Evolutionary conservation across 2,888 invertebrate genomes (phyloP).

Genomic region (Malthinus flaveolus): DNA sequence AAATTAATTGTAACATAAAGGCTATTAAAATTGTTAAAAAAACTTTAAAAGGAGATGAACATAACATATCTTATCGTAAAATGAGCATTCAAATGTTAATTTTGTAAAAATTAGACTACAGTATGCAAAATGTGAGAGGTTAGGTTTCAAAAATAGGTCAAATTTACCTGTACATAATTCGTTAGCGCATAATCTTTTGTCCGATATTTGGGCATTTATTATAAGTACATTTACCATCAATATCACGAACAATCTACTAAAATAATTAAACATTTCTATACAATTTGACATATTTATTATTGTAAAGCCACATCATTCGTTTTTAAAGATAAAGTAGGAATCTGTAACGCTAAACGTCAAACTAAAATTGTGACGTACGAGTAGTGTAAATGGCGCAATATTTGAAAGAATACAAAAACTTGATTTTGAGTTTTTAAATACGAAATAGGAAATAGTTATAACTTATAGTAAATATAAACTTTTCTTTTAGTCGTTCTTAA

Average conservation of each 20-base stretch:
- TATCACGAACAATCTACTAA: constrained; percentile 49
- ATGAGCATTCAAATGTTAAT: background rate
- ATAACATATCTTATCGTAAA: too few relatives aligned
- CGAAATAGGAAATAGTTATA: too few relatives aligned
- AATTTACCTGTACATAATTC: constrained; percentile 68
- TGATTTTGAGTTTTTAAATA: too few relatives aligned
- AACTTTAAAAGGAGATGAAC: too few relatives aligned
- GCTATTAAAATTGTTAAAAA: too few relatives aligned
- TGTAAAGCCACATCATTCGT: constrained; percentile 41
- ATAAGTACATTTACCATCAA: constrained; percentile 45
- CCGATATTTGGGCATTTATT: constrained; percentile 59
- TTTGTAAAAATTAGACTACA: constrained; percentile 30
- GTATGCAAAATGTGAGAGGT: constrained; percentile 26
- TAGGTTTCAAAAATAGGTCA: constrained; percentile 45
- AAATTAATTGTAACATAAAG: background rate
- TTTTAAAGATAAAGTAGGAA: constrained; percentile 14
- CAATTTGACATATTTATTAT: constrained; percentile 45
- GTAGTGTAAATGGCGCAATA: background rate
- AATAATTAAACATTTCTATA: constrained; percentile 52
- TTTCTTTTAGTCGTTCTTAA: too few relatives aligned
- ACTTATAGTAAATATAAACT: too few relatives aligned
- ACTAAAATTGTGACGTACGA: background rate
- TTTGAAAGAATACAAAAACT: too few relatives aligned
- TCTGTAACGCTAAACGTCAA: background rate
- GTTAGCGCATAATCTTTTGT: constrained; percentile 73